Base-by-base conservation (phyloP, 1,140 invertebrate species). In the Acromyrmex echinatior region DNA sequence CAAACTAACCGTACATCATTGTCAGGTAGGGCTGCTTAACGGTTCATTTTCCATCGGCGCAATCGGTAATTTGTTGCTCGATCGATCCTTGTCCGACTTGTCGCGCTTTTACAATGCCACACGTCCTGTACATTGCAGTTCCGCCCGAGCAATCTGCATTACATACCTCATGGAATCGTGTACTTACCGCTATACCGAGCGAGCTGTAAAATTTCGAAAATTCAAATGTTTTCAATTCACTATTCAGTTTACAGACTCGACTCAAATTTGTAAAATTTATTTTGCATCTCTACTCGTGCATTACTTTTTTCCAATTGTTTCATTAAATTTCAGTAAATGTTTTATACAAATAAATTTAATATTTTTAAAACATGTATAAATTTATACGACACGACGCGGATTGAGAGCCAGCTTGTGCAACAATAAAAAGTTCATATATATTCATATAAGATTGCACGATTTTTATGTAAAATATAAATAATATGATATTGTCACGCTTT, bases 21-120 rank as follows among this genome's bases (percentile, higher is more conserved):
- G 89, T 90, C 91, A 86, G 77, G 68, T n/a, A 51, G 39, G 74
- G 31, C 89, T 87, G 80, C 90, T 91, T 90, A 91, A 91, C 89
- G 86, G 78, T 82, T 87, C 80, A 68, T 81, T 80, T 82, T 63
- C 85, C 76, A 56, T 78, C 39, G 78, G 53, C 86, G 71, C 73
- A 66, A 74, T 78, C 63, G 78, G 25, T 56, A 86, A 90, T 90
- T 84, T 79, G 62, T 90, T 73, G 80, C 56, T 3, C 53, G 66
- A 90, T 90, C 74, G 79, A 87, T 78, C 68, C 73, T 74, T 78
- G 74, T 51, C 31, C 45, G 10, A 79, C 51, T 70, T 60, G 66
- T 82, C 25, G 60, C 56, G 25, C 53, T 84, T 74, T 90, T 73
- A 65, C 73, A 9, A 51, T 9, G 28, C 28, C 65, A 9, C 58